A percentile compares a stretch with the other conserved stretches of the same genome.
phyloP scores from a whole-genome alignment of 1,140 invertebrate species.

The Triops longicaudatus region DNA sequence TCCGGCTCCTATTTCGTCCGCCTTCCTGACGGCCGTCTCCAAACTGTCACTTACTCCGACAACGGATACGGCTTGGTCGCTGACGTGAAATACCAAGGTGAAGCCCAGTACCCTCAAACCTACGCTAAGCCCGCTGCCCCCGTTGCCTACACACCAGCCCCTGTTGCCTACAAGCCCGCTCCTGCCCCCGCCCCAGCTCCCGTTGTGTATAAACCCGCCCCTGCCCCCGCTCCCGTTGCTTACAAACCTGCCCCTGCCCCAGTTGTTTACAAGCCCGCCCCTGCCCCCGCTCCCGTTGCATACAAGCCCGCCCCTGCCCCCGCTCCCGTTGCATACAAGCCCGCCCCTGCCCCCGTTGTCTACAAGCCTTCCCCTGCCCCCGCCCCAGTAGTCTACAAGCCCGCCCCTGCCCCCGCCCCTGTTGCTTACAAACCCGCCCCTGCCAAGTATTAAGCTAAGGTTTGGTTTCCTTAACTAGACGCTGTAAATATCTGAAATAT shows the following conservation, averaged over 20 bases:
- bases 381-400: background rate
- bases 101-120: constrained; percentile 21
- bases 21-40: constrained; percentile 32
- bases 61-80: constrained; percentile 27
- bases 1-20: constrained; percentile 31
- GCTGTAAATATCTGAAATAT: background rate
- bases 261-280: background rate
- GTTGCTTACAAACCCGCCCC: background rate
- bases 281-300: background rate
- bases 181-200: background rate
- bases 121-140: background rate
- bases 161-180: background rate
- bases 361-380: background rate
- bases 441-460: background rate
- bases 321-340: background rate
- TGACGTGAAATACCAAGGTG: constrained; percentile 27
- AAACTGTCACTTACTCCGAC: constrained; percentile 31
- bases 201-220: background rate
- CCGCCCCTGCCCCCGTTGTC: background rate
- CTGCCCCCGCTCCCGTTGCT: background rate
- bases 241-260: background rate
- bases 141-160: background rate
- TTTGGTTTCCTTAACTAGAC: background rate
- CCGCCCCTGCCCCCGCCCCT: background rate
- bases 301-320: background rate